Evolutionary conservation across 2,888 invertebrate genomes (phyloP).

Genomic region (Temnothorax unifasciatus): DNA sequence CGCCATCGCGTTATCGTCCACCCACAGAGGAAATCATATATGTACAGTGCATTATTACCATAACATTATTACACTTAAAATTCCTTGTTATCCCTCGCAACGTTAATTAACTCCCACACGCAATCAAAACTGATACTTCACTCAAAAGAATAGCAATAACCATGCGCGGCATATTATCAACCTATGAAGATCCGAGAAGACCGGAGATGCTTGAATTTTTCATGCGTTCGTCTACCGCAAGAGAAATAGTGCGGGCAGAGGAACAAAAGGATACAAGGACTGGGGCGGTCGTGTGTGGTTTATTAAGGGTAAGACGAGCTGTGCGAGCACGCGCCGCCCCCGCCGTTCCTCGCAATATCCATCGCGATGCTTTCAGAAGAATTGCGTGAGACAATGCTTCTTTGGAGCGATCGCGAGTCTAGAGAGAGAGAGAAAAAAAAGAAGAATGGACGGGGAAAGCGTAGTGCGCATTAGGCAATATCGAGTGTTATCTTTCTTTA

Average conservation of each 20-base stretch:
- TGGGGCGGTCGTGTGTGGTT: slow-evolving; percentile 18
- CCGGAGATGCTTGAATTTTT: slow-evolving; percentile 48
- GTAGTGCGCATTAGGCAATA: background rate
- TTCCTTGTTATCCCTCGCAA: slow-evolving; percentile 8
- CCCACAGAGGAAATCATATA: background rate
- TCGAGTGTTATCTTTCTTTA: slow-evolving; percentile 6
- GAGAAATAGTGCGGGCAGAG: background rate
- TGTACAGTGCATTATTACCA: background rate
- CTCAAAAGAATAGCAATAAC: background rate
- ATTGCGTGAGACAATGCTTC: slow-evolving; percentile 53
- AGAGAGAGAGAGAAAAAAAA: background rate
- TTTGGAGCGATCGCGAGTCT: slow-evolving; percentile 22
- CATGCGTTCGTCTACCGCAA: slow-evolving; percentile 20
- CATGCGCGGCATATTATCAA: background rate
- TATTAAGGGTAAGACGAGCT: slow-evolving; percentile 48
- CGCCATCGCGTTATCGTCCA: background rate
- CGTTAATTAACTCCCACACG: slow-evolving; percentile 43
- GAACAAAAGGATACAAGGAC: background rate
- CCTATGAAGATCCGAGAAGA: background rate
- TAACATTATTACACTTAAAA: slow-evolving; percentile 28
- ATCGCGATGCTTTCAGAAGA: slow-evolving; percentile 56
- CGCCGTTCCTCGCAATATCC: slow-evolving; percentile 22
- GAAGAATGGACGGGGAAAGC: background rate
- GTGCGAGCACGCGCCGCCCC: background rate
- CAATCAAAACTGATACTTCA: slow-evolving; percentile 33